Conservation (phyloP, 2,113 vertebrate species). For the Ictidomys tridecemlineatus region DNA sequence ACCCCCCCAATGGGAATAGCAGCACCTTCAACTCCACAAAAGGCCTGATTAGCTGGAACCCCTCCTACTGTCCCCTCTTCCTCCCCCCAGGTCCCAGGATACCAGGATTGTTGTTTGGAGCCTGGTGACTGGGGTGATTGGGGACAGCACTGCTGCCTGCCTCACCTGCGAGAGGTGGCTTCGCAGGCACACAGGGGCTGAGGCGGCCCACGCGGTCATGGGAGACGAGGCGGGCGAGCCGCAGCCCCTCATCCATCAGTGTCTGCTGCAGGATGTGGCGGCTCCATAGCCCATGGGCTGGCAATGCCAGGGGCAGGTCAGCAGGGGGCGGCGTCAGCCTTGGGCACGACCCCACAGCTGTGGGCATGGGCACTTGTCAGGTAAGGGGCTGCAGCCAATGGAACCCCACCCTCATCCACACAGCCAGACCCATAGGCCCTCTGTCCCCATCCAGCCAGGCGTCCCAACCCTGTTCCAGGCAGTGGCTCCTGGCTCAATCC, state of each 20-base stretch:
- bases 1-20: not conserved
- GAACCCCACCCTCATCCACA: conserved; percentile 74
- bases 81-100: conserved; percentile 34
- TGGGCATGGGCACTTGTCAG: conserved; percentile 79
- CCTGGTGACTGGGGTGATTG: conserved; percentile 53
- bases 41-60: not conserved
- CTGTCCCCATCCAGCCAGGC: conserved; percentile 51
- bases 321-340: conserved; percentile 91
- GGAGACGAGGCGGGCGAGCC: conserved; percentile 97
- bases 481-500: conserved; percentile 28
- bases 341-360: conserved; percentile 88
- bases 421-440: conserved; percentile 56
- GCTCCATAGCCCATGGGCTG: conserved; percentile 92
- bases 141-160: conserved; percentile 80
- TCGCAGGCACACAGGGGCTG: conserved; percentile 92
- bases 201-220: conserved; percentile 92
- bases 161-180: conserved; percentile 93
- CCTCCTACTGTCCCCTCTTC: not conserved
- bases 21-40: not conserved
- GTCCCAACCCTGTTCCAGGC: conserved; percentile 70
- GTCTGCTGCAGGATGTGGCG: conserved; percentile 98
- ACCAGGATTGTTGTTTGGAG: conserved; percentile 18
- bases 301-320: conserved; percentile 90
- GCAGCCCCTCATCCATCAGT: conserved; percentile 97
- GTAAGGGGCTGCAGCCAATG: conserved; percentile 68